Conservation (phyloP, 1,140 invertebrate genomes). For the Acromyrmex echinatior region DNA sequence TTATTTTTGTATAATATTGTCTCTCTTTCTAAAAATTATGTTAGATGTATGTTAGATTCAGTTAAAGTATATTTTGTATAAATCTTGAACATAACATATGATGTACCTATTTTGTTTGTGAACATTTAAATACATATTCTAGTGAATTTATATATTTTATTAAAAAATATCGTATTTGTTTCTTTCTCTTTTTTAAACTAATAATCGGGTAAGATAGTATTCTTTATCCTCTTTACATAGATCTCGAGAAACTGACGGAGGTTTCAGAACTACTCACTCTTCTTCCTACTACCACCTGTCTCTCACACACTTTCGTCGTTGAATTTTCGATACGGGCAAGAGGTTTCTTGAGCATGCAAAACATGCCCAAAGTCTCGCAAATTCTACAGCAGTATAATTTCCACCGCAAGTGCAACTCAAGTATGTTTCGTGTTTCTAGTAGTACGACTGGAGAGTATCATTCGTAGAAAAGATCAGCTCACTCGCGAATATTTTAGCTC, state of each 20-base stretch:
- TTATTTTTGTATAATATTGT: not conserved
- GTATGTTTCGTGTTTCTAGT: constrained; percentile 55
- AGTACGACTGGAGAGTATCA: constrained; percentile 63
- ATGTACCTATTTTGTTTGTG: not conserved
- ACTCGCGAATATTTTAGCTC: constrained; percentile 56
- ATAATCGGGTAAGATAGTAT: constrained; percentile 59
- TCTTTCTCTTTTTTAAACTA: constrained; percentile 54
- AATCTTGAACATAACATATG: not conserved
- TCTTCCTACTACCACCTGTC: constrained; percentile 42
- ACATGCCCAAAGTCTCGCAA: constrained; percentile 62
- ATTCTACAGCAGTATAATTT: constrained; percentile 67
- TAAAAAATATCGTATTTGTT: constrained; percentile 23
- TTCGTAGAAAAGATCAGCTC: constrained; percentile 52
- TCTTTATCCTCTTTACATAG: constrained; percentile 38
- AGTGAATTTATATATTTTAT: not conserved
- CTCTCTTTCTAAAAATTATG: not conserved
- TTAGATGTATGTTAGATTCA: not conserved
- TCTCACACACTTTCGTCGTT: constrained; percentile 55
- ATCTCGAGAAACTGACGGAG: constrained; percentile 67
- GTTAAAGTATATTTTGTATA: not conserved
- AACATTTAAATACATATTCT: not conserved
- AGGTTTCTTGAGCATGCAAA: constrained; percentile 68
- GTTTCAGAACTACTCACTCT: constrained; percentile 56
- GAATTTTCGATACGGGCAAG: constrained; percentile 34
- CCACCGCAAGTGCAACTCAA: constrained; percentile 49